Percentiles rank a stretch among this genome's conserved stretches.
Conservation (phyloP, 53 echinoderm and acorn worm species). For the Crossaster papposus region DNA sequence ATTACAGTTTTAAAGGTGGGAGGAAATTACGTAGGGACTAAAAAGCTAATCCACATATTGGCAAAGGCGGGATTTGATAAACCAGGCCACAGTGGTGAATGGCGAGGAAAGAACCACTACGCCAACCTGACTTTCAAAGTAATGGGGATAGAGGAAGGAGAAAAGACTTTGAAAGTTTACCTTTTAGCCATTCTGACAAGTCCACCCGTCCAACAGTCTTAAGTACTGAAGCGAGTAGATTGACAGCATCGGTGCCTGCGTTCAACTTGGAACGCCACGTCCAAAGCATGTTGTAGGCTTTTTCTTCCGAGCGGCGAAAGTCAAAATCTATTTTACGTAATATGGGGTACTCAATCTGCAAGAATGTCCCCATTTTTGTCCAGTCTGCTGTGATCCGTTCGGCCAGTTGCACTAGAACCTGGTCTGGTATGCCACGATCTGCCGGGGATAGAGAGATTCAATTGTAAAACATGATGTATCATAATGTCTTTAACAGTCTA, state of each 20-base stretch:
- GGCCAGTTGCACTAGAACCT: background rate
- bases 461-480: background rate
- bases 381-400: background rate
- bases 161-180: background rate
- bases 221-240: background rate
- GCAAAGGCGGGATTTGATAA: no score
- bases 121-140: no score
- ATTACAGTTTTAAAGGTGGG: no score
- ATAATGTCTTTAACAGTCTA: background rate
- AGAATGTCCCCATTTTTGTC: constrained; percentile 5
- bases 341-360: background rate
- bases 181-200: constrained; percentile 32
- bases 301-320: background rate
- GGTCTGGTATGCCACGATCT: constrained; percentile 16
- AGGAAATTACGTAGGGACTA: no score
- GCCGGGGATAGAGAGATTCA: background rate
- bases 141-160: background rate
- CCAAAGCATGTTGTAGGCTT: constrained; percentile 14
- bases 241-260: background rate
- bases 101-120: no score
- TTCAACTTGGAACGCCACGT: background rate
- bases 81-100: no score
- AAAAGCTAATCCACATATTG: no score
- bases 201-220: constrained; percentile 9
- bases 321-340: background rate